A percentile compares a stretch with the other conserved stretches of the same genome.
phyloP scores from a whole-genome alignment of 92 coral and sea anemone species.

The Epizoanthus rinbou region DNA sequence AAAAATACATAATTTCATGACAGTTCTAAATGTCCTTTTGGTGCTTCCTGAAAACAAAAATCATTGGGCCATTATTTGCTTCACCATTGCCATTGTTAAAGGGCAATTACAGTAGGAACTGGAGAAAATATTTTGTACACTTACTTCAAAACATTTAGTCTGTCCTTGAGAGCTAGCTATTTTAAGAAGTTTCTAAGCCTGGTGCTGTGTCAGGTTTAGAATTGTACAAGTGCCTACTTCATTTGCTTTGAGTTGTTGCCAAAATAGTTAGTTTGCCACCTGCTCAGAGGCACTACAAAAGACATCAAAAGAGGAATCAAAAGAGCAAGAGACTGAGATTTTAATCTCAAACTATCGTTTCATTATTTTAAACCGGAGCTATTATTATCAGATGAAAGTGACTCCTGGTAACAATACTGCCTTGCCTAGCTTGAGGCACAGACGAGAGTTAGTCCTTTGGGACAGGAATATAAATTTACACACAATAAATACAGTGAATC shows the following conservation, averaged over 20 bases:
- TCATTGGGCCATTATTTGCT: not conserved
- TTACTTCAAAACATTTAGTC: not conserved
- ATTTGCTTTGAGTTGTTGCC: not conserved
- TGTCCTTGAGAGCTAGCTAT: not conserved
- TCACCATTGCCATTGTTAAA: not conserved
- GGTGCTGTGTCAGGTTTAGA: not conserved
- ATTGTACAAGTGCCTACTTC: not conserved
- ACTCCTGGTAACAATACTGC: not conserved
- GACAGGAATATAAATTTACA: not conserved
- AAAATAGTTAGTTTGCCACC: not conserved
- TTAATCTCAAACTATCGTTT: not conserved
- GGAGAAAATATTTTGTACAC: not conserved
- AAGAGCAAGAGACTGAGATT: slow-evolving; percentile 6
- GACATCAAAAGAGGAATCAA: not conserved
- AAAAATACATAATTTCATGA: too few relatives aligned
- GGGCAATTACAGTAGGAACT: not conserved
- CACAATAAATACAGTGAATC: not conserved
- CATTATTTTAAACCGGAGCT: slow-evolving; percentile 1
- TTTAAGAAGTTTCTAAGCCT: not conserved
- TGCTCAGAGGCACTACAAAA: not conserved
- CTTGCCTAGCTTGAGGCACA: too few relatives aligned
- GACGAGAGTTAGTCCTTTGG: not conserved
- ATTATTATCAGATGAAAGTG: not conserved
- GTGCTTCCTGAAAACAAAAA: too few relatives aligned
- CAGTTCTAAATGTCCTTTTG: too few relatives aligned